A percentile compares a stretch with the other conserved stretches of the same genome.
Conservation (phyloP, 2,113 vertebrate genomes). For the Percopsis transmontana region DNA sequence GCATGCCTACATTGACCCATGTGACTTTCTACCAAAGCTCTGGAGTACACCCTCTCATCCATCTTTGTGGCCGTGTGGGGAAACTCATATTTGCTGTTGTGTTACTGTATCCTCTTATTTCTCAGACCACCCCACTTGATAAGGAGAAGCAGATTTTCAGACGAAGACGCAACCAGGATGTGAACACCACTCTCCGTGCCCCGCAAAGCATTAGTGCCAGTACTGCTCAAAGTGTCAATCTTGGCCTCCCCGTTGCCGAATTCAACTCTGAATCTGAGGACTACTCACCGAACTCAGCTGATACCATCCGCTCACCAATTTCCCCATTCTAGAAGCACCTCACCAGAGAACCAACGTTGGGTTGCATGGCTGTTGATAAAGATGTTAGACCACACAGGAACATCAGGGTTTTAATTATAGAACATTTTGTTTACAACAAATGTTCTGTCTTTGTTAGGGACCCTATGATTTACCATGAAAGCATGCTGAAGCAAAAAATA, state of each 20-base stretch:
- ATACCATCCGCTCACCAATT: constrained; percentile 92
- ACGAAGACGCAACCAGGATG: constrained; percentile 96
- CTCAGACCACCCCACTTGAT: constrained; percentile 99
- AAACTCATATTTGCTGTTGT: constrained; percentile 37
- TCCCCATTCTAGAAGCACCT: constrained; percentile 88
- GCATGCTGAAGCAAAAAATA: constrained; percentile 21
- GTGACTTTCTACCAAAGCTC: constrained; percentile 13
- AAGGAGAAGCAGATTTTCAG: constrained; percentile 99
- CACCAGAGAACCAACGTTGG: too few species aligned
- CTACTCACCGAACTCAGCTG: constrained; percentile 89
- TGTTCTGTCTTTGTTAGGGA: neutral
- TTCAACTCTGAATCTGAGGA: constrained; percentile 94
- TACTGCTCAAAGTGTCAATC: constrained; percentile 41
- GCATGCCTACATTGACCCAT: neutral
- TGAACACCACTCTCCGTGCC: constrained; percentile 76
- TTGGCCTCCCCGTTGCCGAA: constrained; percentile 79
- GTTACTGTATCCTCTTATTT: constrained; percentile 65
- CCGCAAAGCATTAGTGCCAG: constrained; percentile 66
- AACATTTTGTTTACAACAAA: too few species aligned
- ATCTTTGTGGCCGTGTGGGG: neutral
- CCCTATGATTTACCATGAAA: constrained; percentile 2
- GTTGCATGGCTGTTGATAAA: too few species aligned
- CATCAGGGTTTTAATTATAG: too few species aligned
- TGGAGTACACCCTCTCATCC: too few species aligned
- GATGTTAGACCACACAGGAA: neutral